phyloP scores from a whole-genome alignment of 2,113 vertebrate species.

The Echinops telfairi region DNA sequence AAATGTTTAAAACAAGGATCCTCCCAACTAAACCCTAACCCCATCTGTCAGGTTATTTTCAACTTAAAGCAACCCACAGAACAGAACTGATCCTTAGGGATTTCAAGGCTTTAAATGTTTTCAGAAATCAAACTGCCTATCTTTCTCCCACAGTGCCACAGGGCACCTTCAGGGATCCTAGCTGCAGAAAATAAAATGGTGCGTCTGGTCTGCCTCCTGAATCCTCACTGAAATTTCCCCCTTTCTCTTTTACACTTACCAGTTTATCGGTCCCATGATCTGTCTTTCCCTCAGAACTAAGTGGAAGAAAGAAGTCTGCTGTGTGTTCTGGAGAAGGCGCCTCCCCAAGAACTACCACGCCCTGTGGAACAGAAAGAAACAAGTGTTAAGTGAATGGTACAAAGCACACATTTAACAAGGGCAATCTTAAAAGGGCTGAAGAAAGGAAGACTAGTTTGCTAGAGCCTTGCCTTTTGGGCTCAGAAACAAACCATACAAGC shows the following conservation, averaged over 20 bases:
- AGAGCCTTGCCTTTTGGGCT: not conserved
- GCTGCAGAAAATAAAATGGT: not conserved
- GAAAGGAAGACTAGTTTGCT: not conserved
- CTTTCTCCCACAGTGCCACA: no score
- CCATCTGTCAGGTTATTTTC: no score
- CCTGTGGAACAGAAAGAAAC: constrained; percentile 86
- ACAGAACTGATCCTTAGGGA: not conserved
- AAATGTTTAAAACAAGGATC: no score
- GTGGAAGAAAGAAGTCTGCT: constrained; percentile 82
- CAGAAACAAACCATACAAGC: not conserved
- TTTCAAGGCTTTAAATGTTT: not conserved
- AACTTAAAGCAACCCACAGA: no score
- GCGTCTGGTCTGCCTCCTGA: not conserved
- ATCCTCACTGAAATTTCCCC: not conserved
- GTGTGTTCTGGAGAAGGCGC: constrained; percentile 84
- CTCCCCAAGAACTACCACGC: constrained; percentile 94
- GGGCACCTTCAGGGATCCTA: not conserved
- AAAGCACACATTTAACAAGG: constrained; percentile 51
- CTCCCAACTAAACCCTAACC: no score
- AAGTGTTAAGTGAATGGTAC: constrained; percentile 31
- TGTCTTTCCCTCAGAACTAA: constrained; percentile 87
- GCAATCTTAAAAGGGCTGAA: not conserved
- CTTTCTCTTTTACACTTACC: constrained; percentile 83
- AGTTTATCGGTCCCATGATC: constrained; percentile 86
- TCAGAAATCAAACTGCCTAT: no score